A percentile compares a stretch with the other conserved stretches of the same genome.
phyloP scores from a whole-genome alignment of 2,888 invertebrate species.

The Sthenelais limicola region DNA sequence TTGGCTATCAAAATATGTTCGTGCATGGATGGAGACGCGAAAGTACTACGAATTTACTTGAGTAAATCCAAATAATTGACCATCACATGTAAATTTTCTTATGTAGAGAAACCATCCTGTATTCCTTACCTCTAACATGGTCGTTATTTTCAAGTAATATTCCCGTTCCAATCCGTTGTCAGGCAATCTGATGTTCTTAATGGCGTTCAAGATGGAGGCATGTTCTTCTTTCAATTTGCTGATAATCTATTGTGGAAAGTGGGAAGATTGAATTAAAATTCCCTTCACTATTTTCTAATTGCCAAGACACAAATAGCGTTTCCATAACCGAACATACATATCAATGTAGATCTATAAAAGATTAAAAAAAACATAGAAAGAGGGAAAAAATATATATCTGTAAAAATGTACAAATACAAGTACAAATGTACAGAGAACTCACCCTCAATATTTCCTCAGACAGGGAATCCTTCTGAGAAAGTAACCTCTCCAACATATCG shows the following conservation, averaged over 20 bases:
- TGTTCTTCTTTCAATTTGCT: neutral
- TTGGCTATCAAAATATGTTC: too few relatives aligned
- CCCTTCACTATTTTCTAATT: too few relatives aligned
- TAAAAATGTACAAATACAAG: neutral
- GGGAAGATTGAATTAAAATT: too few relatives aligned
- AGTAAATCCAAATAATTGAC: too few relatives aligned
- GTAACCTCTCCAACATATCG: too few relatives aligned
- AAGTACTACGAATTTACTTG: too few relatives aligned
- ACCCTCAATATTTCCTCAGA: neutral
- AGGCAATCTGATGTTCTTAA: neutral
- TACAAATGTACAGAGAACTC: neutral
- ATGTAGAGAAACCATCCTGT: neutral
- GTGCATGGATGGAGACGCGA: too few relatives aligned
- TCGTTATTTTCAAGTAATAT: too few relatives aligned
- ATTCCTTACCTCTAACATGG: neutral
- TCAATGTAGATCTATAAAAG: too few relatives aligned
- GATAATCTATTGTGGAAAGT: neutral
- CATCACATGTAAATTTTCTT: neutral
- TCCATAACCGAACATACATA: too few relatives aligned
- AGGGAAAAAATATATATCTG: neutral
- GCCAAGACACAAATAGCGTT: too few relatives aligned
- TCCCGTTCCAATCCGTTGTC: too few relatives aligned
- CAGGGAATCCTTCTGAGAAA: slow-evolving; percentile 5
- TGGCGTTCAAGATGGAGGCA: neutral
- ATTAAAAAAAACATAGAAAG: neutral